These are phyloP conservation scores for Cinclus mexicanus DNA, from an alignment of 2,113 vertebrate species.

Conservation along the genomic window DNA sequence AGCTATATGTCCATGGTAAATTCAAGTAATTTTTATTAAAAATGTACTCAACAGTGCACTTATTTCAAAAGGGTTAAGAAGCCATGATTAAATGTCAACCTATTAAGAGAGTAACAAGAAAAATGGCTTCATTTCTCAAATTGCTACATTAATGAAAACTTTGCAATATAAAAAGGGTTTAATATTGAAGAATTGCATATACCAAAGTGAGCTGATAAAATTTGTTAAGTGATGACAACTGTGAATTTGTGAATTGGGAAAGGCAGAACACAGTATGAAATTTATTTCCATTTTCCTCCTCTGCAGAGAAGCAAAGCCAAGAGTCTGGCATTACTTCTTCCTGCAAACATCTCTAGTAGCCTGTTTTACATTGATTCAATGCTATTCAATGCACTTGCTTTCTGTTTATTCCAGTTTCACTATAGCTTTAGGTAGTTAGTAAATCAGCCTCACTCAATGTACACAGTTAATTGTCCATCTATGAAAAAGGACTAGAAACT, in stretches of 20 bases:
- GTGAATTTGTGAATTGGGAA: conserved; percentile 42
- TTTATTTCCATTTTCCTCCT: conserved; percentile 26
- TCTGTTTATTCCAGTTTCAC: conserved; percentile 14
- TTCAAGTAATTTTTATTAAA: not conserved
- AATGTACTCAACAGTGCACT: not conserved
- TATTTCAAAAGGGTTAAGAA: not conserved
- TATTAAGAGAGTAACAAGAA: not conserved
- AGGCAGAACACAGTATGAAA: conserved; percentile 13
- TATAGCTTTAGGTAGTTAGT: conserved; percentile 20
- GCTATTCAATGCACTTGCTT: conserved; percentile 21
- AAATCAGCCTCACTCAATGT: conserved; percentile 29
- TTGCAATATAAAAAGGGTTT: not conserved
- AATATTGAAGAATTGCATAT: not conserved
- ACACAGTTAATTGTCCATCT: conserved; percentile 7
- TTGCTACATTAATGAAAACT: conserved; percentile 2
- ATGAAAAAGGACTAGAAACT: not conserved
- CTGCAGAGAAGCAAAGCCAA: conserved; percentile 2
- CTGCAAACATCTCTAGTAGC: conserved; percentile 5
- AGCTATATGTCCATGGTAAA: not conserved
- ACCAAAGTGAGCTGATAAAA: not conserved
- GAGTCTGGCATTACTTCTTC: conserved; percentile 25
- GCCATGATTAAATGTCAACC: not conserved
- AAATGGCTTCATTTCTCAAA: not conserved
- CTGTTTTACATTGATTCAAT: conserved; percentile 57
- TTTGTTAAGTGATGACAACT: conserved; percentile 21